phyloP scores from a whole-genome alignment of 1,140 invertebrate species.

The Eumeta japonica region DNA sequence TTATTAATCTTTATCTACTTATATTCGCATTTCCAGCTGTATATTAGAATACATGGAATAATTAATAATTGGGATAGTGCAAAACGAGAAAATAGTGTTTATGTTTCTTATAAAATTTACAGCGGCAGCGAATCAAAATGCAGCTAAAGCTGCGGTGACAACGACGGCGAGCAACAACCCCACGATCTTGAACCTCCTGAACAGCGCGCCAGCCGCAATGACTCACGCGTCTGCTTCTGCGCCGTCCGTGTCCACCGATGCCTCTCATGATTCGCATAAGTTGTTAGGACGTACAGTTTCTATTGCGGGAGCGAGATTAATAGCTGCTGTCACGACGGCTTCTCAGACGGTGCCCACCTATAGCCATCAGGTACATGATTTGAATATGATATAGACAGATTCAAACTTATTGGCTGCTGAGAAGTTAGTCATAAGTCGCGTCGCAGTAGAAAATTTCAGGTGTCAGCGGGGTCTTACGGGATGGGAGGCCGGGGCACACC shows the following conservation, averaged over 20 bases:
- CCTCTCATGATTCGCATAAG: conserved; percentile 23
- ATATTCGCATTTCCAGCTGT: background rate
- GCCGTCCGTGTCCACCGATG: conserved; percentile 28
- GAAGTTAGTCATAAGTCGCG: background rate
- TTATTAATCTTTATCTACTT: no score
- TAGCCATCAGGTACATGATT: conserved; percentile 30
- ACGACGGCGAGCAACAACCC: conserved; percentile 61
- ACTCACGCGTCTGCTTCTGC: conserved; percentile 48
- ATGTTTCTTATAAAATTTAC: conserved; percentile 27
- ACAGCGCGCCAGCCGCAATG: conserved; percentile 69
- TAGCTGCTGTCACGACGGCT: conserved; percentile 28
- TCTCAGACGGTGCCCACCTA: conserved; percentile 35
- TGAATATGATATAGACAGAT: no score
- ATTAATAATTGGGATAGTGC: no score
- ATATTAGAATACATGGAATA: conserved; percentile 5
- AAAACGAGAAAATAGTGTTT: conserved; percentile 8
- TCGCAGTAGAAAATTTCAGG: background rate
- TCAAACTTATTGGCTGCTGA: background rate
- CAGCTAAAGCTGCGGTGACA: conserved; percentile 58
- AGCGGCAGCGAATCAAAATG: conserved; percentile 47
- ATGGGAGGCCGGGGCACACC: no score
- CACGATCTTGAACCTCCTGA: conserved; percentile 71
- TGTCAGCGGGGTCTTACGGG: no score
- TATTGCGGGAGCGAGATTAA: conserved; percentile 32
- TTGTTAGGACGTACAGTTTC: conserved; percentile 34